These are phyloP conservation scores for Ispidina picta DNA, from an alignment of 2,797 vertebrate species.

Conservation along the genomic window DNA sequence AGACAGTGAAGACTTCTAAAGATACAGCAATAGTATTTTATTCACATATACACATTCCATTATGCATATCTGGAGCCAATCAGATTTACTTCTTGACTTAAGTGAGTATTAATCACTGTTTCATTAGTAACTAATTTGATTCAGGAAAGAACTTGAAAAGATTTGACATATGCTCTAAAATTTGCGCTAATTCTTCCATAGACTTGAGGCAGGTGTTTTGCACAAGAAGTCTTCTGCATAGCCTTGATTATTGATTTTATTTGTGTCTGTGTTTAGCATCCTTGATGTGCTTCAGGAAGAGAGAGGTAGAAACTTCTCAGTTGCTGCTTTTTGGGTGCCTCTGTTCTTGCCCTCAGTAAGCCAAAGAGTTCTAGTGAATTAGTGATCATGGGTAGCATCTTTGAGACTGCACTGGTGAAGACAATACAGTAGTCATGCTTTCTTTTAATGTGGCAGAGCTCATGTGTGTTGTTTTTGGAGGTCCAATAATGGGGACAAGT, in stretches of 20 bases:
- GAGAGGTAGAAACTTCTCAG: not conserved
- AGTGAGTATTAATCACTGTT: conserved; percentile 38
- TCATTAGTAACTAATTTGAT: conserved; percentile 40
- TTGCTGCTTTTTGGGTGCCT: not conserved
- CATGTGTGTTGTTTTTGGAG: not conserved
- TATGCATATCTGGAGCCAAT: not conserved
- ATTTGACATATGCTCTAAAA: not conserved
- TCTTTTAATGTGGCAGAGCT: not conserved
- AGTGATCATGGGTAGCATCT: not conserved
- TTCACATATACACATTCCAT: not conserved
- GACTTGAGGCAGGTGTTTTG: conserved; percentile 28
- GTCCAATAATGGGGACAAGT: not conserved
- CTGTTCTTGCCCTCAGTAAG: not conserved
- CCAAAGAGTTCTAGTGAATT: not conserved
- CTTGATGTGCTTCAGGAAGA: not conserved
- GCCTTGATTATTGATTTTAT: conserved; percentile 11
- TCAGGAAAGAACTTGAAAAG: not conserved
- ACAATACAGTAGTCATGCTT: not conserved
- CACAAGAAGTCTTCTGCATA: not conserved
- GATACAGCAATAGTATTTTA: not conserved
- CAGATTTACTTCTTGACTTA: conserved; percentile 35
- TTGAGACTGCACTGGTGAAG: not conserved
- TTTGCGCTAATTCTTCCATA: not conserved
- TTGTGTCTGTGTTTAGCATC: conserved; percentile 2
- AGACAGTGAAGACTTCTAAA: not conserved